Percentiles rank a stretch among this genome's conserved stretches.
Conservation (phyloP, 2,797 vertebrate species). For the Poecilia picta region DNA sequence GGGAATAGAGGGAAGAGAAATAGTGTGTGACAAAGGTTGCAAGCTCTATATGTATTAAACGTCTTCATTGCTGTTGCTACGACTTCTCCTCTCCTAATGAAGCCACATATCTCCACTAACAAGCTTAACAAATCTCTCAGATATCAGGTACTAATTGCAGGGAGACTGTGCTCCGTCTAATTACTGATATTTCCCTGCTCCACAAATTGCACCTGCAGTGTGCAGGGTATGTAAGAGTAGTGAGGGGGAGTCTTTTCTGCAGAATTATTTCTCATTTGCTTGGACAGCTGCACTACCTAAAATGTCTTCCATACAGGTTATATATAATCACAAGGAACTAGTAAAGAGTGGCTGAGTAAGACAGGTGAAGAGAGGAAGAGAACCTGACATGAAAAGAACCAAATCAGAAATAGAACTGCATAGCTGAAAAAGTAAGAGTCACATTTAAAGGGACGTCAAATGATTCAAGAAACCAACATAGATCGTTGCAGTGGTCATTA, state of each 20-base stretch:
- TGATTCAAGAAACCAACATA: neutral
- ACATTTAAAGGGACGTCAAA: neutral
- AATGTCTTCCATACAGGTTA: constrained; percentile 61
- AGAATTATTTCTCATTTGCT: constrained; percentile 62
- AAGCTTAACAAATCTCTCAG: constrained; percentile 69
- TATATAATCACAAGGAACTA: constrained; percentile 60
- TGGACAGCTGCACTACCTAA: constrained; percentile 51
- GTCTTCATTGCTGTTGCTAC: constrained; percentile 39
- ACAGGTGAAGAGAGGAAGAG: constrained; percentile 13
- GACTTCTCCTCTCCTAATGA: constrained; percentile 56
- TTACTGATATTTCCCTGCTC: constrained; percentile 68
- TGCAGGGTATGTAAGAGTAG: constrained; percentile 1
- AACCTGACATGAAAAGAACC: constrained; percentile 17
- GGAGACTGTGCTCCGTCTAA: constrained; percentile 65
- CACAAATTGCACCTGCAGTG: constrained; percentile 56
- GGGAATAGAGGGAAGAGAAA: constrained; percentile 9
- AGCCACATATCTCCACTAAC: constrained; percentile 64
- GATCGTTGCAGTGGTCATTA: no score
- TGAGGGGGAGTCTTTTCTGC: neutral
- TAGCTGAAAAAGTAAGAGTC: constrained; percentile 7
- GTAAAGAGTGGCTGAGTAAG: constrained; percentile 30
- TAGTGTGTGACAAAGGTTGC: constrained; percentile 45
- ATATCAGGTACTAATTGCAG: constrained; percentile 71
- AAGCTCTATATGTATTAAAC: constrained; percentile 46
- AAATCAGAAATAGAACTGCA: constrained; percentile 16